phyloP scores from a whole-genome alignment of 2,113 vertebrate species.

The Mesocricetus auratus region DNA sequence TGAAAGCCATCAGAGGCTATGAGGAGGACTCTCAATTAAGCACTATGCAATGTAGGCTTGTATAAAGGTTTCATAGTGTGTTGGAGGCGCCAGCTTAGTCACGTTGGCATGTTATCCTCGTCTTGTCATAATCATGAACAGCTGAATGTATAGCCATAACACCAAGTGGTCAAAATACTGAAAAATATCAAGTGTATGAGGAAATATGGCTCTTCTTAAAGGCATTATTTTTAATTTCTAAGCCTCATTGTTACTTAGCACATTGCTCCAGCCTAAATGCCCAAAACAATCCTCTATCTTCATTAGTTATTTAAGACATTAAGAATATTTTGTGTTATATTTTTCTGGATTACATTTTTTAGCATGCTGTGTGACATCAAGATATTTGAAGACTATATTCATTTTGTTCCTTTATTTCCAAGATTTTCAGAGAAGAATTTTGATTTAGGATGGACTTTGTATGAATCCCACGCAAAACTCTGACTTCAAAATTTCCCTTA shows the following conservation, averaged over 20 bases:
- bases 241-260: slow-evolving; percentile 8
- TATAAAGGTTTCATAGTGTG: background rate
- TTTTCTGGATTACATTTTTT: background rate
- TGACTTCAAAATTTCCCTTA: slow-evolving; percentile 23
- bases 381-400: slow-evolving; percentile 2
- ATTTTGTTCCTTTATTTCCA: slow-evolving; percentile 15
- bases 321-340: background rate
- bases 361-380: background rate
- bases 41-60: background rate
- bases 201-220: slow-evolving; percentile 2
- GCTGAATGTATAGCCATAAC: background rate
- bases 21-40: slow-evolving; percentile 31
- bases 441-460: background rate
- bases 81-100: background rate
- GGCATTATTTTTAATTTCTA: slow-evolving; percentile 34
- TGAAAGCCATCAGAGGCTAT: slow-evolving; percentile 38
- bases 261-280: background rate
- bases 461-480: slow-evolving; percentile 24
- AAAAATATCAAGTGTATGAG: background rate
- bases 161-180: slow-evolving; percentile 21
- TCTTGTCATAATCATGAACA: background rate
- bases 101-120: background rate
- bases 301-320: slow-evolving; percentile 26
- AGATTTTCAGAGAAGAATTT: slow-evolving; percentile 33
- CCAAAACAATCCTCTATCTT: background rate